Base-by-base conservation (phyloP, 1,140 invertebrate species). In the Hycleus phaleratus region DNA sequence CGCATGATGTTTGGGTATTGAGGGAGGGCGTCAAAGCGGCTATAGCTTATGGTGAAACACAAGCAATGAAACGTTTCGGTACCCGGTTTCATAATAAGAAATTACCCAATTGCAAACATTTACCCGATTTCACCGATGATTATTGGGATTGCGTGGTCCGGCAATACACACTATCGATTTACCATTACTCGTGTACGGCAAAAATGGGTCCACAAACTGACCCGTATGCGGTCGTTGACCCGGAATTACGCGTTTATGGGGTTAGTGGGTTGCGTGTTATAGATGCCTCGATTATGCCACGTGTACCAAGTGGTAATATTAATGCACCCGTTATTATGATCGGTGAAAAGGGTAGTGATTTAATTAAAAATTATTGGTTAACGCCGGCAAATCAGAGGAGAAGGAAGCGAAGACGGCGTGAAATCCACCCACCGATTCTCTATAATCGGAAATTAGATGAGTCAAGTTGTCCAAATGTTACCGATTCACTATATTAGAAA, bases 251-350 rank as follows among this genome's bases (percentile, higher is more conserved):
- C 61, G 89, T 92, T 0, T 85, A 91, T 62, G 87, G 88, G 0
- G 71, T 90, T 0, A 77, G 81, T 45, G 87, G 87, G 0, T 69
- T 93, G 10, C 75, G 91, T 51, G 88, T 90, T 0, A 85, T 90
- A 49, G 89, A 91, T 64, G 87, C 87, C 0, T 88, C 85, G 11
- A 86, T 91, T 42, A 90, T 91, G 85, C 88, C 89, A 0, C 79
- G 82, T 0, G 86, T 93, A 1, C 87, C 88, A 0, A 89, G 84
- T 68, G 91, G 90, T 0, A 92, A 93, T 65, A 91, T 91, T 11
- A 91, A 92, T 61, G 88, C 89, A 0, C 88, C 90, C 0, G 84
- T 86, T 0, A 88, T 95, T 7, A 95, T 95, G 92, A 91, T 97
- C n/a, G 93, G 78, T 0, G 93, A 97, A 68, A 95, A 93, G 70